Percentiles rank a stretch among this genome's conserved stretches.
These are phyloP conservation scores for Trileptium ribeirensis DNA, from an alignment of 2,888 invertebrate species.

Conservation along the genomic window DNA sequence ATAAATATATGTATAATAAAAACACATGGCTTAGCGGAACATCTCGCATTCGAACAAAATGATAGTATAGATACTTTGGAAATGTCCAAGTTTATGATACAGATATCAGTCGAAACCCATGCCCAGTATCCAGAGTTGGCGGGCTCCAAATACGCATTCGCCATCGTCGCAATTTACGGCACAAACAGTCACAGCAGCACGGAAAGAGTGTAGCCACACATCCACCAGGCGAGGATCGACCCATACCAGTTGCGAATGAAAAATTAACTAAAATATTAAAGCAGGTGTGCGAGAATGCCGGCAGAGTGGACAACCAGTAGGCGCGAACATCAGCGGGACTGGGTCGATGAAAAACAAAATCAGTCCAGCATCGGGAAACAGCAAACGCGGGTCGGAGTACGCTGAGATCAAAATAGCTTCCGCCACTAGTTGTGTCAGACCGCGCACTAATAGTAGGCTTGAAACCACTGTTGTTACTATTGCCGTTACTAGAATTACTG, in stretches of 20 bases:
- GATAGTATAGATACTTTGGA: too few species aligned
- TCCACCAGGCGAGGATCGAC: not conserved
- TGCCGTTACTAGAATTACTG: too few species aligned
- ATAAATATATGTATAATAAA: too few species aligned
- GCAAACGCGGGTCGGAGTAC: conserved; percentile 43
- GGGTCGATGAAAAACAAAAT: conserved; percentile 50
- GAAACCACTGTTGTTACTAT: too few species aligned
- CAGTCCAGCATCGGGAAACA: conserved; percentile 49
- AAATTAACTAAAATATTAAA: not conserved
- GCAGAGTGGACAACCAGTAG: conserved; percentile 51
- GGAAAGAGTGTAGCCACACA: conserved; percentile 42
- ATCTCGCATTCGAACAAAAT: too few species aligned
- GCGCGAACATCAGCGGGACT: conserved; percentile 47
- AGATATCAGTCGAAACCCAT: too few species aligned
- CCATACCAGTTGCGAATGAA: not conserved
- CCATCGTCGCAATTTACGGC: conserved; percentile 45
- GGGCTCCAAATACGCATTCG: conserved; percentile 51
- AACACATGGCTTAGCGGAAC: too few species aligned
- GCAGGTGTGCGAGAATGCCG: conserved; percentile 29
- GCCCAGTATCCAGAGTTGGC: conserved; percentile 49
- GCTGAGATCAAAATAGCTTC: not conserved
- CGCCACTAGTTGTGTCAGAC: too few species aligned
- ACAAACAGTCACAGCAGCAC: conserved; percentile 46
- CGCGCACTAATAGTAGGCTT: too few species aligned
- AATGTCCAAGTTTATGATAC: too few species aligned